Evolutionary conservation across 2,888 invertebrate species (phyloP), one percentile per base, ranked within the genome.

Genomic region (Idaea dimidiata): DNA sequence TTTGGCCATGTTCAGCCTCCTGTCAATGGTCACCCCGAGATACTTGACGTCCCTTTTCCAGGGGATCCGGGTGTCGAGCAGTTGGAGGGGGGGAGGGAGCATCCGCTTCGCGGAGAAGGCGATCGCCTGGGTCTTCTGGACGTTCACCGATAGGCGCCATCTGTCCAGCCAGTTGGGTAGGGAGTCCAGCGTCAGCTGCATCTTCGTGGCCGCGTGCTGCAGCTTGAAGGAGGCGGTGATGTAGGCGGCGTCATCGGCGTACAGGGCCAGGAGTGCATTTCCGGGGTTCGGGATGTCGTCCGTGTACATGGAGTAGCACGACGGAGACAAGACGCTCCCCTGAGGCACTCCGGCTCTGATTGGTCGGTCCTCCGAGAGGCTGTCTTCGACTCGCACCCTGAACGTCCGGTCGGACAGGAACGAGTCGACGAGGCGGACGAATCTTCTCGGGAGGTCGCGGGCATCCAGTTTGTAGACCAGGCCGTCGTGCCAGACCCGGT

Each of bases 141-240:
- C 67, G 6, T 57, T 60, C 0, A 16, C 18, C 16, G 58, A 66
- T 0, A 64, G 61, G 0, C 70, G 70, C 61, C 75, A 75, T 0
- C 57, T 4, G 0, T 58, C 32, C 43, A 62, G 73, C 68, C 0
- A 67, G 62, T 58, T 71, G 68, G 0, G 59, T 16, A 0, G 64
- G 70, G 0, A 62, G 58, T 71, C 0, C 62, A 66, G 57, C 70
- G 70, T 0, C 65, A 68, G 1, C 66, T 43, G 1, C 65, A 62
- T 0, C 67, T 64, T 8, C 66, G 62, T 0, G 8, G 16, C 0
- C 67, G 68, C 0, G 70, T 54, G 0, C 66, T 18, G 62, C 72
- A 66, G 7, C 66, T 64, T 4, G 8, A 43, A 10, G 6, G 43
- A 43, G 14, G 43, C 10, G 10, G 43, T 43, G 0, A 59, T 5